These are phyloP conservation scores for Galerucella calmariensis DNA, from an alignment of 2,888 invertebrate genomes.

Conservation along the genomic window DNA sequence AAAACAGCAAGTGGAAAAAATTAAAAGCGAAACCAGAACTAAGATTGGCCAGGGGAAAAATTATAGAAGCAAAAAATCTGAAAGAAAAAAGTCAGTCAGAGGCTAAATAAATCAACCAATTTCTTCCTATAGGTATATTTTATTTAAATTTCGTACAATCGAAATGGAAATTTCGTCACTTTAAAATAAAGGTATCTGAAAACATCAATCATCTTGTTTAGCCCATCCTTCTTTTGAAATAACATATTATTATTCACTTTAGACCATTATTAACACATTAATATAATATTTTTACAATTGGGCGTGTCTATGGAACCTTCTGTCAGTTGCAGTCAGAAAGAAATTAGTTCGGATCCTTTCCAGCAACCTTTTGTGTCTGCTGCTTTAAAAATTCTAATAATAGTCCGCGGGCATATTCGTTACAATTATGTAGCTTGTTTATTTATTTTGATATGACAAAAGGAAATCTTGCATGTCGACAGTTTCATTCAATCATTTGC, in stretches of 20 bases:
- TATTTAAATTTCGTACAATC: not conserved
- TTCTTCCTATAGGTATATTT: not conserved
- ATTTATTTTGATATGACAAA: no score
- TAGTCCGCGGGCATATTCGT: slow-evolving; percentile 24
- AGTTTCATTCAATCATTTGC: no score
- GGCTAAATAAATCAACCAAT: not conserved
- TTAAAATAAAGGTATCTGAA: slow-evolving; percentile 21
- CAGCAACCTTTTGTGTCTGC: slow-evolving; percentile 35
- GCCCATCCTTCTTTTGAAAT: slow-evolving; percentile 53
- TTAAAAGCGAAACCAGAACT: no score
- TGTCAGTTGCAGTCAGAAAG: slow-evolving; percentile 61
- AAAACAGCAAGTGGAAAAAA: no score
- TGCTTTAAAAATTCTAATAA: slow-evolving; percentile 40
- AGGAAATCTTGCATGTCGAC: no score
- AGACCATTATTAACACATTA: slow-evolving; percentile 65
- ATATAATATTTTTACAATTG: slow-evolving; percentile 65
- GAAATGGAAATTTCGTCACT: not conserved
- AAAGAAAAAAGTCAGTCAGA: no score
- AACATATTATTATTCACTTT: slow-evolving; percentile 62
- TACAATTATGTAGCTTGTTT: not conserved
- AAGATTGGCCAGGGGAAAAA: no score
- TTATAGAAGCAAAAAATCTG: no score
- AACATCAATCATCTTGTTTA: slow-evolving; percentile 52
- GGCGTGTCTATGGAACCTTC: slow-evolving; percentile 63
- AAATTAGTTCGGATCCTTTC: slow-evolving; percentile 58